Conservation (phyloP, 1,140 invertebrate species). For the Hyphantria cunea region DNA sequence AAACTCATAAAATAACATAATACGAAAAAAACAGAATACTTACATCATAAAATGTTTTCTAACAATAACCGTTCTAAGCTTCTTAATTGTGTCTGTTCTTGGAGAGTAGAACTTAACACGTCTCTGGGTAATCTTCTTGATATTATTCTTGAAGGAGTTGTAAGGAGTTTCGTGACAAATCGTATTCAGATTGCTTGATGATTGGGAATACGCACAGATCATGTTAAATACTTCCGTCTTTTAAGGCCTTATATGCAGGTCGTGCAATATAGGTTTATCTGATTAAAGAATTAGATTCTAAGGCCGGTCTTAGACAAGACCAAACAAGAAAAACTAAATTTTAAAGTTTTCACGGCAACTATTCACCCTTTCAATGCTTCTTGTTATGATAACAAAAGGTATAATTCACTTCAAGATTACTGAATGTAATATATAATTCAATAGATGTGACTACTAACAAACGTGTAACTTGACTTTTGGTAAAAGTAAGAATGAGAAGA, state of each 20-base stretch:
- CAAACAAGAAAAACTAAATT: slow-evolving; percentile 22
- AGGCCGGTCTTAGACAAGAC: slow-evolving; percentile 54
- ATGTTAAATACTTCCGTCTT: slow-evolving; percentile 47
- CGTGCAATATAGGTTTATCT: slow-evolving; percentile 1
- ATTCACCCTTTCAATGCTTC: neutral
- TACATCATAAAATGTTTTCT: slow-evolving; percentile 60
- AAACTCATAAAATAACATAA: neutral
- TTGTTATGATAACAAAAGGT: neutral
- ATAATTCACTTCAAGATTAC: no score
- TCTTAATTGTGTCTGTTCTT: slow-evolving; percentile 59
- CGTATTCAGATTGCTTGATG: slow-evolving; percentile 41
- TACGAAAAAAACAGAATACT: slow-evolving; percentile 38
- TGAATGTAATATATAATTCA: no score
- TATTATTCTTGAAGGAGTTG: slow-evolving; percentile 21
- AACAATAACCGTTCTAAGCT: slow-evolving; percentile 54
- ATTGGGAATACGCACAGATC: slow-evolving; percentile 53
- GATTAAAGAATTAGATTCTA: slow-evolving; percentile 10
- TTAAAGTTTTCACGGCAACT: neutral
- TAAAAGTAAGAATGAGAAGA: slow-evolving; percentile 19
- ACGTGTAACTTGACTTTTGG: slow-evolving; percentile 1
- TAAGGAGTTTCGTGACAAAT: slow-evolving; percentile 23
- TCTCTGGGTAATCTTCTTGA: slow-evolving; percentile 44
- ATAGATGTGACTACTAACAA: no score
- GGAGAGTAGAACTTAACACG: slow-evolving; percentile 45
- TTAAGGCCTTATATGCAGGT: slow-evolving; percentile 11